Evolutionary conservation across 1,140 invertebrate species (phyloP).

Genomic region (Parapsyche elsis): DNA sequence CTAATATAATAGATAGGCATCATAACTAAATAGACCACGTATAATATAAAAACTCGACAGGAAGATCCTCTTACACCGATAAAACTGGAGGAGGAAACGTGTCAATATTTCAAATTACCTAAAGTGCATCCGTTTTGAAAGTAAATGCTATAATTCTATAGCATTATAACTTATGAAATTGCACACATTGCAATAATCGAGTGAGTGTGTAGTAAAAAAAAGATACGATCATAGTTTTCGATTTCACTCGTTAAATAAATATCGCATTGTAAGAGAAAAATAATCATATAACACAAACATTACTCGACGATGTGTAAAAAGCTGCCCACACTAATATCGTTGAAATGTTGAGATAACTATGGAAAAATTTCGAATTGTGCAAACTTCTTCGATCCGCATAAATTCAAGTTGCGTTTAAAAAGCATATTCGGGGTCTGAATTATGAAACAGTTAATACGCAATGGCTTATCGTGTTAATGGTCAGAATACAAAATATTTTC

Average conservation of each 20-base stretch:
- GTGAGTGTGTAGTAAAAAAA: background rate
- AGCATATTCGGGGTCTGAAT: background rate
- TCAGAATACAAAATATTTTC: background rate
- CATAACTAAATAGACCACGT: constrained; percentile 1
- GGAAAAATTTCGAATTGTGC: constrained; percentile 2
- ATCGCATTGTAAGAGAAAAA: too few species aligned
- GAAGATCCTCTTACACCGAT: too few species aligned
- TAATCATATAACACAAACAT: too few species aligned
- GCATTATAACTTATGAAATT: too few species aligned
- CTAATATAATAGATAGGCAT: background rate
- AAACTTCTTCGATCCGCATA: background rate
- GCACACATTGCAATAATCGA: background rate
- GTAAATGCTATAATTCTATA: too few species aligned
- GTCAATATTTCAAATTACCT: too few species aligned
- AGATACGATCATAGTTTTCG: background rate
- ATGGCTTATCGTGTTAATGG: background rate
- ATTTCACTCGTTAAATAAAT: background rate
- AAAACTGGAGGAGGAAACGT: too few species aligned
- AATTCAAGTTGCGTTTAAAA: background rate
- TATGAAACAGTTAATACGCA: background rate
- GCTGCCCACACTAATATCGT: background rate
- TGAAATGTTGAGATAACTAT: background rate
- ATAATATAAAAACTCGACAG: background rate
- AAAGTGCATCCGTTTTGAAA: too few species aligned
- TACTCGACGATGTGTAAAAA: background rate